Conservation (phyloP, 1,140 invertebrate species). For the Temnothorax curvispinosus region DNA sequence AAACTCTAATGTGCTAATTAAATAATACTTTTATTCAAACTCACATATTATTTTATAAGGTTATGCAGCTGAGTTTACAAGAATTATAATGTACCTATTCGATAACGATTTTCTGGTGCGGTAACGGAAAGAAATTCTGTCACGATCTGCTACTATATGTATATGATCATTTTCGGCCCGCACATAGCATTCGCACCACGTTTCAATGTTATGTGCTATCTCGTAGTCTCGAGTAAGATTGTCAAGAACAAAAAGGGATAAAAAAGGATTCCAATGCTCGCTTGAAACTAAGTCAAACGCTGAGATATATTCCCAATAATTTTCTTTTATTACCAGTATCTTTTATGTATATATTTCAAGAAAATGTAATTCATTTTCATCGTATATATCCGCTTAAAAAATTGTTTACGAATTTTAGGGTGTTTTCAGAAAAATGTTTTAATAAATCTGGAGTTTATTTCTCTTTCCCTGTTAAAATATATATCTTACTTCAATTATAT, state of each 20-base stretch:
- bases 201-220: slow-evolving; percentile 6
- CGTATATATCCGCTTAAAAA: neutral
- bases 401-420: neutral
- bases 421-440: neutral
- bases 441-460: neutral
- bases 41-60: neutral
- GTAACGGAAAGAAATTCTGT: neutral
- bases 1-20: neutral
- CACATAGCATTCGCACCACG: neutral
- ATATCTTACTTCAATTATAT: neutral
- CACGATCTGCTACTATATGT: neutral
- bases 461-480: neutral
- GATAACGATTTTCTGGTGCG: neutral
- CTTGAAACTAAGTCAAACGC: neutral
- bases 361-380: neutral
- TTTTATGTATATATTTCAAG: neutral
- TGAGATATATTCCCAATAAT: neutral
- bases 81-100: neutral
- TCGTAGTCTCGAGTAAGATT: neutral
- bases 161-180: neutral
- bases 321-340: neutral
- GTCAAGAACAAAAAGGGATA: neutral
- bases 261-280: neutral
- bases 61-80: neutral
- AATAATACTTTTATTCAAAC: neutral